Evolutionary conservation across 2,797 vertebrate genomes (phyloP).

Genomic region (Denticeps clupeoides): DNA sequence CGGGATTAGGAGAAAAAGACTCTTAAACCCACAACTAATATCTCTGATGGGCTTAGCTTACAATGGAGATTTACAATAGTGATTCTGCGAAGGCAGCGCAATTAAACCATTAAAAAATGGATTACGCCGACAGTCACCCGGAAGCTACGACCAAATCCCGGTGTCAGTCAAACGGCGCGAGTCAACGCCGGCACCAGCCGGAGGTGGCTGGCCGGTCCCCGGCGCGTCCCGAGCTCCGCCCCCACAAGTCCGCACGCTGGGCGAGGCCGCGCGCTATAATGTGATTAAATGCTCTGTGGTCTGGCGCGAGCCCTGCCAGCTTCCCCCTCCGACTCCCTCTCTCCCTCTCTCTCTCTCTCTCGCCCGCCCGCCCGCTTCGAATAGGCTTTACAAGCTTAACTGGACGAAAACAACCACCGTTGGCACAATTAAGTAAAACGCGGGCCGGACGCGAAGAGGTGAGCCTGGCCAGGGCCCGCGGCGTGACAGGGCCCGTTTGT

Average conservation of each 20-base stretch:
- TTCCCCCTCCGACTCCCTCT: constrained; percentile 36
- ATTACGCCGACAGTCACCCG: too few relatives aligned
- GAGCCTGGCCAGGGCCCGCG: too few relatives aligned
- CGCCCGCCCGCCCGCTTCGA: constrained; percentile 6
- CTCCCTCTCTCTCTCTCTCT: constrained; percentile 25
- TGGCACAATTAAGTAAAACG: not conserved
- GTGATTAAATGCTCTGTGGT: constrained; percentile 59
- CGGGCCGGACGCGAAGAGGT: too few relatives aligned
- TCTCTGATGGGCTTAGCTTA: constrained; percentile 34
- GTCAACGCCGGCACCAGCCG: too few relatives aligned
- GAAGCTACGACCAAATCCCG: too few relatives aligned
- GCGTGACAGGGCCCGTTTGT: not conserved
- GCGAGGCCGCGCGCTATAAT: constrained; percentile 52
- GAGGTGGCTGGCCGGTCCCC: too few relatives aligned
- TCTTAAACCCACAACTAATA: constrained; percentile 49
- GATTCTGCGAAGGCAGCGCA: constrained; percentile 30
- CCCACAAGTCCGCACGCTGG: too few relatives aligned
- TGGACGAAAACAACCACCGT: not conserved
- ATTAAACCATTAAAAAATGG: constrained; percentile 31
- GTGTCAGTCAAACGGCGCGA: too few relatives aligned
- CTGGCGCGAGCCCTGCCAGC: constrained; percentile 54
- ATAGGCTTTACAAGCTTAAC: not conserved
- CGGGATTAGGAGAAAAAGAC: constrained; percentile 48
- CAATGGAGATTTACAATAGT: constrained; percentile 10
- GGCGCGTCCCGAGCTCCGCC: too few relatives aligned